Base-by-base conservation (phyloP, 1,140 invertebrate genomes). In the Cotesia typhae region DNA sequence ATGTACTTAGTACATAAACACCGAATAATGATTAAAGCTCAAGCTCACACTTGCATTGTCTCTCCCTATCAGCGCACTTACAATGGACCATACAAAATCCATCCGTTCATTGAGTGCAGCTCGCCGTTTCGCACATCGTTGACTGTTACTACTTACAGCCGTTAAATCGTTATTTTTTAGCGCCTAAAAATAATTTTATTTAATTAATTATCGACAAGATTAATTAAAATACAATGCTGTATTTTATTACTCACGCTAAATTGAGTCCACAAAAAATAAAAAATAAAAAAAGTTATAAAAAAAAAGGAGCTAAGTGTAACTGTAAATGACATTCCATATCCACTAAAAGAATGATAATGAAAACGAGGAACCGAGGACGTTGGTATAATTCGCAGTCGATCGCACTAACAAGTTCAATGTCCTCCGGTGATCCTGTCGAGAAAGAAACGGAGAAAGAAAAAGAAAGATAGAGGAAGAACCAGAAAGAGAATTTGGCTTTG, bases 401-500 rank as follows among this genome's bases (percentile, higher is more conserved):
- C n/a, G 36, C 36, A 37, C 52, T 38, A 52, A 35, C 10, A 41
- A 55, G 67, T 68, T 68, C 67, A 68, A 68, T 52, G 52, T 6
- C 67, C 67, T 55, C 67, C 3, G 52, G 17, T 68, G 67, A 68
- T 68, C 67, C 67, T 68, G 67, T 68, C 20, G 67, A 63, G 60
- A 63, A 37, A 63, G 60, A 63, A 63, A 63, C 60, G 60, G 14
- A 10, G 59, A 61, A 61, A 63, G 37, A 63, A n/a, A 28, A 37
- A 63, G 60, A 17, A 63, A 36, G 35, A 55, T 20, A 68, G 52
- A 35, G 20, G 51, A 37, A 36, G 35, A 36, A 20, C 17, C 67
- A 68, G 67, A 68, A 68, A 68, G 67, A 68, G 67, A 68, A 68
- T 68, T 68, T 68, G 67, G 67, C 67, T 53, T 68, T 68, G 67